phyloP scores from a whole-genome alignment of 2,888 invertebrate species.

The Hyposoter dolosus region DNA sequence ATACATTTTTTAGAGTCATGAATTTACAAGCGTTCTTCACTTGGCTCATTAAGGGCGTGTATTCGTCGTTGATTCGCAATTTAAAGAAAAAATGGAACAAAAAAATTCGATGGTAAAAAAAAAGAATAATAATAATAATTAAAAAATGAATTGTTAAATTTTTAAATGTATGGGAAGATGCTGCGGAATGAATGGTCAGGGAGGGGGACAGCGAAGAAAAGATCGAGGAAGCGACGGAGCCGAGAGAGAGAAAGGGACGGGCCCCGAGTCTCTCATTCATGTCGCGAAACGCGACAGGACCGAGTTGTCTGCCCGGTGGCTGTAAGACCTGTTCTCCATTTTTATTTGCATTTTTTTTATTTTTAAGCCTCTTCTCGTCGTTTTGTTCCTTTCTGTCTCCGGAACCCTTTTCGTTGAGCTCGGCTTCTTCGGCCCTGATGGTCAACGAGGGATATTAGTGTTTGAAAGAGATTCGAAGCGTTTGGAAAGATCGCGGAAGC shows the following conservation, averaged over 20 bases:
- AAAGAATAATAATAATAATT: not conserved
- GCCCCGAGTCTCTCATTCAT: slow-evolving; percentile 60
- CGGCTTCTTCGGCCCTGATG: slow-evolving; percentile 29
- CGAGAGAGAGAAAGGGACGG: slow-evolving; percentile 44
- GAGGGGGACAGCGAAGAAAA: slow-evolving; percentile 40
- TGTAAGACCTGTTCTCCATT: slow-evolving; percentile 65
- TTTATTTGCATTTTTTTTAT: slow-evolving; percentile 64
- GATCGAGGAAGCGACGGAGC: slow-evolving; percentile 41
- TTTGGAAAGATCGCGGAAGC: slow-evolving; percentile 34
- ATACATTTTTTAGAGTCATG: not conserved
- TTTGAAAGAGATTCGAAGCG: slow-evolving; percentile 27
- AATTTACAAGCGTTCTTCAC: not conserved
- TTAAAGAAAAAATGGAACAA: not conserved
- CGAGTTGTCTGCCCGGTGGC: slow-evolving; percentile 66
- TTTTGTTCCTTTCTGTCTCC: slow-evolving; percentile 40
- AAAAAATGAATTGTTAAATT: not conserved
- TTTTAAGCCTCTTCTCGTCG: slow-evolving; percentile 44
- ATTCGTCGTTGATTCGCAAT: not conserved
- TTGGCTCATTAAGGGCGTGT: not conserved
- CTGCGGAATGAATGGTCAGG: slow-evolving; percentile 37
- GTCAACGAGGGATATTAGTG: slow-evolving; percentile 30
- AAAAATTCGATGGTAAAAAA: not conserved
- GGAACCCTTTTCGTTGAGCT: slow-evolving; percentile 48
- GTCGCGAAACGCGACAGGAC: slow-evolving; percentile 61
- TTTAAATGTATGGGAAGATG: slow-evolving; percentile 5